Percentiles rank a stretch among this genome's conserved stretches.
Evolutionary conservation across 2,113 vertebrate genomes (phyloP).

Genomic region (Uria lomvia): DNA sequence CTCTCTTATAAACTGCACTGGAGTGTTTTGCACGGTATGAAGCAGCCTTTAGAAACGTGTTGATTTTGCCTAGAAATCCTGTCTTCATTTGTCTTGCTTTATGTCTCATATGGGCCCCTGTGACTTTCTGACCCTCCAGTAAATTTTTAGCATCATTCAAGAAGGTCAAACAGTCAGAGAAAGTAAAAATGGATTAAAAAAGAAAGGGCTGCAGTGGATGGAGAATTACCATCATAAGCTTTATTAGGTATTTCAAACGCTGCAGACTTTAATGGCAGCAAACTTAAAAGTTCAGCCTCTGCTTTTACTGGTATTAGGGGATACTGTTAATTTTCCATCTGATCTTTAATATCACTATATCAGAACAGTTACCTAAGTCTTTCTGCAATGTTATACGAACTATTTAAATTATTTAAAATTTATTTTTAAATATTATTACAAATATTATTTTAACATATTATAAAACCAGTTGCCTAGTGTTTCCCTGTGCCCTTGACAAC

Average conservation of each 20-base stretch:
- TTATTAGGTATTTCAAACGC: constrained; percentile 29
- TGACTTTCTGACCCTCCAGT: constrained; percentile 29
- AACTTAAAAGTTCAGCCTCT: background rate
- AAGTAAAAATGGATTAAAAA: constrained; percentile 28
- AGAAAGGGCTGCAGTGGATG: background rate
- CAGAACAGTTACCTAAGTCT: background rate
- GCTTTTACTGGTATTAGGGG: background rate
- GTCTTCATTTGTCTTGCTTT: constrained; percentile 15
- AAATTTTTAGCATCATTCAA: constrained; percentile 29
- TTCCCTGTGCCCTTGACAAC: background rate
- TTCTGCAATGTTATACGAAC: background rate
- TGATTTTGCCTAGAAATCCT: constrained; percentile 1
- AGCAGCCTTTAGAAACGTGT: background rate
- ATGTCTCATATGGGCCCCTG: background rate
- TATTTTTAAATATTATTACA: background rate
- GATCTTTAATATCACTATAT: background rate
- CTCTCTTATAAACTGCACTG: background rate
- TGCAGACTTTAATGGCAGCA: background rate
- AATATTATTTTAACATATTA: background rate
- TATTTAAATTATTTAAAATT: background rate
- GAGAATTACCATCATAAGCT: constrained; percentile 17
- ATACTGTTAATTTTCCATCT: background rate
- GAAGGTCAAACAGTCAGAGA: constrained; percentile 40
- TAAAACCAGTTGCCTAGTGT: background rate
- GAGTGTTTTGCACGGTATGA: background rate